phyloP scores from a whole-genome alignment of 2,797 vertebrate species.

The Silurus aristotelis region DNA sequence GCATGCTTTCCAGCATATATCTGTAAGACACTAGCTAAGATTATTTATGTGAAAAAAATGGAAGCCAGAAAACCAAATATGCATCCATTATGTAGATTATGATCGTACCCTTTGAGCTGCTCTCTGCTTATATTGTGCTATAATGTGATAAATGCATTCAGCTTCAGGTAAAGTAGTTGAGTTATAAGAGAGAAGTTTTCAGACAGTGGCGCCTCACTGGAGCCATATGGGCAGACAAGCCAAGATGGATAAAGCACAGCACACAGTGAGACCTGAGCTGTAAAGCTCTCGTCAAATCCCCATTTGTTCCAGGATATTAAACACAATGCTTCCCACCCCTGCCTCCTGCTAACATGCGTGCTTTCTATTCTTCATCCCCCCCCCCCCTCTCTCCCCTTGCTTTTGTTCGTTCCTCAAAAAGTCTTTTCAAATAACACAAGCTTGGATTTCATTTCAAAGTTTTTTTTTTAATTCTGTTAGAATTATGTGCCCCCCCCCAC shows the following conservation, averaged over 20 bases:
- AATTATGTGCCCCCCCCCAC: too few species aligned
- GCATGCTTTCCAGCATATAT: not conserved
- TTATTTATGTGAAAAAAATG: not conserved
- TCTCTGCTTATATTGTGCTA: not conserved
- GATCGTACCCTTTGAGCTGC: not conserved
- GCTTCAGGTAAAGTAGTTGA: not conserved
- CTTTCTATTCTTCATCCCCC: not conserved
- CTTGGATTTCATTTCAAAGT: not conserved
- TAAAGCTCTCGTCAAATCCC: slow-evolving; percentile 46
- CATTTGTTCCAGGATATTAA: slow-evolving; percentile 57
- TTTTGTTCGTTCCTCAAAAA: not conserved
- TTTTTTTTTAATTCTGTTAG: not conserved
- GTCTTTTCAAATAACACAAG: not conserved
- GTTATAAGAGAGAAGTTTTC: not conserved
- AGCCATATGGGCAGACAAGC: slow-evolving; percentile 7
- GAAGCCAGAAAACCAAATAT: not conserved
- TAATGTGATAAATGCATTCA: not conserved
- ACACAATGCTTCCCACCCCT: slow-evolving; percentile 26
- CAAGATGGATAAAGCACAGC: slow-evolving; percentile 22
- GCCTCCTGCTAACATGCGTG: slow-evolving; percentile 21
- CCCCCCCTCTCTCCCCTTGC: not conserved
- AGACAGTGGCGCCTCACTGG: not conserved
- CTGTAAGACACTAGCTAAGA: not conserved
- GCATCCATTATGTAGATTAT: not conserved
- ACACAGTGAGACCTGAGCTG: slow-evolving; percentile 39